Conservation (phyloP, 2,888 invertebrate species). For the Drosophila melanosoma region DNA sequence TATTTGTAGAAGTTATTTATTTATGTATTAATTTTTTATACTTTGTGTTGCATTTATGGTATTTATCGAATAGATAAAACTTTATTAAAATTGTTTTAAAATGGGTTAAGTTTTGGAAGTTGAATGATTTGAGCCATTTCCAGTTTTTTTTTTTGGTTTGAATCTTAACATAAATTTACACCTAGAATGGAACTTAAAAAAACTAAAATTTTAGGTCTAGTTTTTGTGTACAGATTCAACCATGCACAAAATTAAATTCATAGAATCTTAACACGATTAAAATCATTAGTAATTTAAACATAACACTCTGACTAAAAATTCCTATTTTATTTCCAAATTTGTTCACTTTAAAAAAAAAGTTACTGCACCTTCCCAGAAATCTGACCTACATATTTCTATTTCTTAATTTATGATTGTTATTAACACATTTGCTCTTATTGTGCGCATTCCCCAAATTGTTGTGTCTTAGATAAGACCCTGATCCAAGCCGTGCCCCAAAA, state of each 20-base stretch:
- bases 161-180: too few species aligned
- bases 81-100: background rate
- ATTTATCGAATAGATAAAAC: background rate
- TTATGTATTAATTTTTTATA: background rate
- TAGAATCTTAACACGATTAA: too few species aligned
- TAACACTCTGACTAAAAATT: background rate
- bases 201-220: background rate
- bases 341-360: background rate
- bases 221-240: background rate
- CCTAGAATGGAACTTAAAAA: background rate
- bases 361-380: background rate
- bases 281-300: too few species aligned
- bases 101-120: background rate
- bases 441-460: conserved; percentile 2
- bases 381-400: background rate
- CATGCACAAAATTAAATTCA: too few species aligned
- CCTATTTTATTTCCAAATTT: background rate
- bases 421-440: conserved; percentile 4
- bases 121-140: background rate
- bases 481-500: conserved; percentile 31
- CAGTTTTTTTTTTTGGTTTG: background rate
- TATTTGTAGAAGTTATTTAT: background rate
- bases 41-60: background rate
- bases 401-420: background rate
- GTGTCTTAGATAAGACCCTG: conserved; percentile 45